A percentile compares a stretch with the other conserved stretches of the same genome.
These are phyloP conservation scores for Chlorops oryzae DNA, from an alignment of 1,140 invertebrate species.

Conservation along the genomic window DNA sequence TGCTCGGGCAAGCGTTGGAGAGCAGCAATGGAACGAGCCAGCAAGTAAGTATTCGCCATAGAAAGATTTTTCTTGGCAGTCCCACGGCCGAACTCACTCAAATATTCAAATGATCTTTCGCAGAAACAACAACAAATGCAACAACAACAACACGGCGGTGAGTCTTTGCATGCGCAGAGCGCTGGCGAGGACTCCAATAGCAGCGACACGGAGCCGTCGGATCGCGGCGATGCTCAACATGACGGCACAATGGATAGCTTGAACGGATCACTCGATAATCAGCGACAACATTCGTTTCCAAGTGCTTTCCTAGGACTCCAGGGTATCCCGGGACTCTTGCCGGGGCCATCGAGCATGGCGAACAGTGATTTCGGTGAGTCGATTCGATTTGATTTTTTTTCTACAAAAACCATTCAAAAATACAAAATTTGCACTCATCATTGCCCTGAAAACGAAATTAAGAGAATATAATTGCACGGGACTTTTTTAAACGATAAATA, in stretches of 20 bases:
- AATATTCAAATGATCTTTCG: background rate
- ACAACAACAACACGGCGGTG: slow-evolving; percentile 18
- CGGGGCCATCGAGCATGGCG: slow-evolving; percentile 74
- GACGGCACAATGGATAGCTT: slow-evolving; percentile 40
- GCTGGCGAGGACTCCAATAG: slow-evolving; percentile 72
- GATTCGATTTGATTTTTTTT: background rate
- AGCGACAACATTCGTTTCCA: slow-evolving; percentile 61
- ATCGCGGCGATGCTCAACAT: slow-evolving; percentile 54
- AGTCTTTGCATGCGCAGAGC: slow-evolving; percentile 58
- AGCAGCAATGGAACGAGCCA: slow-evolving; percentile 37
- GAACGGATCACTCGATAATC: slow-evolving; percentile 54
- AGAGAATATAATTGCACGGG: no score
- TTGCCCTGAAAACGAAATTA: background rate
- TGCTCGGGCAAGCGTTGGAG: slow-evolving; percentile 69
- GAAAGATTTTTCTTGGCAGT: background rate
- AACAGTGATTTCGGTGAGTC: slow-evolving; percentile 76
- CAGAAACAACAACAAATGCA: background rate
- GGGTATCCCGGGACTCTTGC: slow-evolving; percentile 67
- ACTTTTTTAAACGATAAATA: no score
- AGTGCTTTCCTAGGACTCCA: slow-evolving; percentile 64
- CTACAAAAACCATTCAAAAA: background rate
- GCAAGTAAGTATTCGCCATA: slow-evolving; percentile 22
- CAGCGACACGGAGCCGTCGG: slow-evolving; percentile 61
- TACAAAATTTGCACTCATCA: background rate
- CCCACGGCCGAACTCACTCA: background rate